Evolutionary conservation across 1,140 invertebrate genomes (phyloP).

Genomic region (Capitella teleta): DNA sequence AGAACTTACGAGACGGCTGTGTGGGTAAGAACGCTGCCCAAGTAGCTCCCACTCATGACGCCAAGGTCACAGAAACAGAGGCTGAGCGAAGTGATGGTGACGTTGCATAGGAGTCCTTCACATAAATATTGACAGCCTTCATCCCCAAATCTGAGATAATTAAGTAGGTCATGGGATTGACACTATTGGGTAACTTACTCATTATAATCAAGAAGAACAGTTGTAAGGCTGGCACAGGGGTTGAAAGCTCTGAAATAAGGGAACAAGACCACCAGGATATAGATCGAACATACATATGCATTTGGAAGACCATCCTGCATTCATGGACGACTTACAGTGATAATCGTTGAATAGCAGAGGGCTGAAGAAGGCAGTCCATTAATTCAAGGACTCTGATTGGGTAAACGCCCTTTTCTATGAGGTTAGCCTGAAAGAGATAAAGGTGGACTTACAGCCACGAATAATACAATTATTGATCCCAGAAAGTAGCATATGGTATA

Average conservation of each 20-base stretch:
- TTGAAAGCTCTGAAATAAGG: constrained; percentile 21
- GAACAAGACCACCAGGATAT: no score
- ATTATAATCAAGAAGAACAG: constrained; percentile 34
- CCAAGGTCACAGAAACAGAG: constrained; percentile 18
- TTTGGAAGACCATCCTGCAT: background rate
- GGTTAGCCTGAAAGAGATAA: no score
- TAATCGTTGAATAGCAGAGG: background rate
- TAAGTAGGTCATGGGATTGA: background rate
- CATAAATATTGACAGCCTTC: constrained; percentile 22
- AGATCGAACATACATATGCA: background rate
- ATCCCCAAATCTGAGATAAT: constrained; percentile 7
- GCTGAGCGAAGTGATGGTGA: constrained; percentile 28
- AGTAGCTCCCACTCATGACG: constrained; percentile 7
- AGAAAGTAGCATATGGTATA: no score
- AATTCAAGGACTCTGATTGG: background rate
- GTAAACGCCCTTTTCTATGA: background rate
- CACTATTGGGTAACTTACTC: constrained; percentile 22
- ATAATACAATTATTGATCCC: background rate
- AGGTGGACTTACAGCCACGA: no score
- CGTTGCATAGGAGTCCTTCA: constrained; percentile 29
- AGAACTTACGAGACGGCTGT: constrained; percentile 14
- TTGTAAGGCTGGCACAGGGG: constrained; percentile 22
- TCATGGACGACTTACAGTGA: background rate
- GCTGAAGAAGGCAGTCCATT: no score
- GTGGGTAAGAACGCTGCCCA: constrained; percentile 11